Evolutionary conservation across 2,113 vertebrate genomes (phyloP).

Genomic region (Pionites leucogaster): DNA sequence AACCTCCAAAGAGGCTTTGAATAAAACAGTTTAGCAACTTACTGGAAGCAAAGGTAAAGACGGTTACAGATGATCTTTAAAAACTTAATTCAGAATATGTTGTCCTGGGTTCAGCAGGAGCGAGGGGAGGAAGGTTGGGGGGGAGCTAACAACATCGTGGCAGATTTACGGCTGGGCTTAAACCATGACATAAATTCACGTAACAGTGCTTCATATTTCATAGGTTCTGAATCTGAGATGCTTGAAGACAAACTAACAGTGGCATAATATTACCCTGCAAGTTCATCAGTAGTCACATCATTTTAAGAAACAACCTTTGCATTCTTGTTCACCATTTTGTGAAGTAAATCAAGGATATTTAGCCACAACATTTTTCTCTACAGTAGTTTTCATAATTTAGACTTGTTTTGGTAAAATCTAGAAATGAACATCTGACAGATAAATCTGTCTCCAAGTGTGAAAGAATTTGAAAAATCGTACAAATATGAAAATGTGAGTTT

Average conservation of each 20-base stretch:
- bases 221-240: not conserved
- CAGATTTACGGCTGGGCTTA: no score
- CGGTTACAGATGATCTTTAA: not conserved
- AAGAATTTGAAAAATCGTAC: not conserved
- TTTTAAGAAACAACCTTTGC: not conserved
- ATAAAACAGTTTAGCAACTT: not conserved
- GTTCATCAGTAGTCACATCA: not conserved
- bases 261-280: not conserved
- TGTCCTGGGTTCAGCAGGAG: no score
- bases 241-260: not conserved
- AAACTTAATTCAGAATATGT: not conserved
- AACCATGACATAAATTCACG: not conserved
- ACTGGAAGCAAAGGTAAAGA: not conserved
- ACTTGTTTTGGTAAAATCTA: not conserved
- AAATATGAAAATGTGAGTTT: not conserved
- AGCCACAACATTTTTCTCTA: not conserved
- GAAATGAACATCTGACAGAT: not conserved
- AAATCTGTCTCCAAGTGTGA: not conserved
- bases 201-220: not conserved
- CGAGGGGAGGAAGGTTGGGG: no score
- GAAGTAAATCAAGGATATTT: not conserved
- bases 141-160: no score
- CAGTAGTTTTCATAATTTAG: not conserved
- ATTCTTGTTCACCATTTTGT: not conserved
- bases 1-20: not conserved